Base-by-base conservation (phyloP, 2,888 invertebrate species). In the Clepsis dumicolana region DNA sequence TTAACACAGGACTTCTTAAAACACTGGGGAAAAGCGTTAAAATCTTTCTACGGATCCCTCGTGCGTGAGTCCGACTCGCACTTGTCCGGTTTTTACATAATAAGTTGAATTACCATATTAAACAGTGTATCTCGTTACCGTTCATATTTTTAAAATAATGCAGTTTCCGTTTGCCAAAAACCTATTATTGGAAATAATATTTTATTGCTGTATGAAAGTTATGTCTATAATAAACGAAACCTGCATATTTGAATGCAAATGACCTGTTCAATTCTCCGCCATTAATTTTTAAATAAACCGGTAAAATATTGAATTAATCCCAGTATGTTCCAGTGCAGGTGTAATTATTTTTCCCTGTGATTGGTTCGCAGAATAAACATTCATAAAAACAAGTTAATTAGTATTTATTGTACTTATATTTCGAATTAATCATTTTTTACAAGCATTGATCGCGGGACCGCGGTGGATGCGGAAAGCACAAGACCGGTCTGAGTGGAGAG, bases 221-320 rank as follows among this genome's bases (percentile, higher is more conserved):
- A 7, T 32, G 7, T 35, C 8, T 14, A 21, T 56, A 56, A 56
- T 56, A 7, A 56, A 35, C 21, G 18, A 21, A 54, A 18, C 14
- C 32, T 10, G 56, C 56, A 56, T 35, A 53, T 35, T 35, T 56
- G 21, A 14, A 56, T 35, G 24, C 21, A 35, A 56, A 56, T 21
- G 35, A 24, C 32, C 21, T 35, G 32, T 35, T 35, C 32, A 56
- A 21, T 56, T 56, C 56, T n/a, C n/a, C 21, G 12, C 56, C 21
- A 32, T 35, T 56, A 56, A 56, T 56, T 35, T 35, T 32, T 21
- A 32, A 56, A 56, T 56, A 35, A 56, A 35, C 7, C 35, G n/a
- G 56, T 56, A 32, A 56, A 56, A 56, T 35, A 56, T 56, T 35
- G 18, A 56, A 56, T 56, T 56, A 21, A 32, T 35, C 7, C 21